phyloP scores from a whole-genome alignment of 2,113 vertebrate genomes.

The Tychaedon coryphoeus region DNA sequence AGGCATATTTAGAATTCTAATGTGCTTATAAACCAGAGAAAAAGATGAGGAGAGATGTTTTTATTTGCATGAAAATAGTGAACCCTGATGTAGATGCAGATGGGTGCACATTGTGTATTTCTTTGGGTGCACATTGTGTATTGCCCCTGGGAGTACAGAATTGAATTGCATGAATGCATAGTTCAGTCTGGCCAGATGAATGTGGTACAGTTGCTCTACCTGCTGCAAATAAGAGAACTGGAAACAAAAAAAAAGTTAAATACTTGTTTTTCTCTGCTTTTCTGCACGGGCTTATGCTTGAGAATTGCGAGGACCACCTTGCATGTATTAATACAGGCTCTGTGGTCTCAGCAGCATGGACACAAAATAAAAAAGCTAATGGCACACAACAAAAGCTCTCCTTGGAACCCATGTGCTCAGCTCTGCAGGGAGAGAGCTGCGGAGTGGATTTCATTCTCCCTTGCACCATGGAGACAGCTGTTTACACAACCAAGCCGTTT shows the following conservation, averaged over 20 bases:
- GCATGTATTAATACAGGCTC: background rate
- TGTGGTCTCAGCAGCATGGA: background rate
- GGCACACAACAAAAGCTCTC: background rate
- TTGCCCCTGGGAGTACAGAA: background rate
- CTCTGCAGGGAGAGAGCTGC: background rate
- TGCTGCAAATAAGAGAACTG: background rate
- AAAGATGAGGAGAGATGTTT: background rate
- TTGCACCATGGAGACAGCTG: background rate
- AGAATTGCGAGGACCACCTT: background rate
- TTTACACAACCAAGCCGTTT: background rate
- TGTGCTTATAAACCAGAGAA: background rate
- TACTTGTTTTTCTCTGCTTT: background rate
- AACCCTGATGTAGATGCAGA: background rate
- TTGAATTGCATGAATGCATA: background rate
- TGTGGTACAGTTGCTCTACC: background rate
- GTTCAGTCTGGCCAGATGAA: background rate
- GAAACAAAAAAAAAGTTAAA: background rate
- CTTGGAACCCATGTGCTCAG: background rate
- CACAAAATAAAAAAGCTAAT: background rate
- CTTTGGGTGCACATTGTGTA: fast-evolving
- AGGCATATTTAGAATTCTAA: background rate
- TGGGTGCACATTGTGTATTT: background rate
- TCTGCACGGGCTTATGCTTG: background rate
- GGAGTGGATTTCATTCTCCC: background rate
- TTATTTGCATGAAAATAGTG: background rate